A percentile compares a stretch with the other conserved stretches of the same genome.
Conservation (phyloP, 2,113 vertebrate species). For the Gasterosteus aculeatus region DNA sequence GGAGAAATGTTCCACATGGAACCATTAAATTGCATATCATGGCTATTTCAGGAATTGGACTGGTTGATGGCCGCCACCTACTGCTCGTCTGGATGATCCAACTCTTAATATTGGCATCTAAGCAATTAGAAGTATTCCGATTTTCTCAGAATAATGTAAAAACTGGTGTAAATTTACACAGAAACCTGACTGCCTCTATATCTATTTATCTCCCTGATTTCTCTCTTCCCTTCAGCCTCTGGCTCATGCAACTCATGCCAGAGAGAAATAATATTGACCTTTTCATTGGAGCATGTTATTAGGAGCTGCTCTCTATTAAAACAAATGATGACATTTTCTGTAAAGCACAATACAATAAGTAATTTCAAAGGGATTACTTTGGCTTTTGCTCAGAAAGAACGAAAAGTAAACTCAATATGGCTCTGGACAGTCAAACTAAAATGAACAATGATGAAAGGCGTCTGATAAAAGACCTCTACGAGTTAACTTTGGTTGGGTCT, state of each 20-base stretch:
- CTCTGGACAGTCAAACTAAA: conserved; percentile 51
- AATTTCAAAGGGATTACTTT: conserved; percentile 72
- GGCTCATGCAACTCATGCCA: conserved; percentile 58
- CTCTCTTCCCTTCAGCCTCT: conserved; percentile 31
- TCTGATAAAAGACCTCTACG: no score
- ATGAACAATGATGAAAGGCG: conserved; percentile 61
- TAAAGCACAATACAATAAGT: conserved; percentile 74
- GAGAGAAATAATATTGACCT: conserved; percentile 78
- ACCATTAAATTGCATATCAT: background rate
- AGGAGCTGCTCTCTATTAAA: conserved; percentile 73
- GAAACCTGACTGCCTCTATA: background rate
- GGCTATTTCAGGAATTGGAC: background rate
- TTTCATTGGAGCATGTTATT: conserved; percentile 75
- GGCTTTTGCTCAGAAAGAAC: conserved; percentile 31
- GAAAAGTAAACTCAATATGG: conserved; percentile 47
- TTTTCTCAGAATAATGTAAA: background rate
- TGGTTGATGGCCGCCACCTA: background rate
- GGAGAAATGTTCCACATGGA: no score
- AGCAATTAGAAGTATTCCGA: background rate
- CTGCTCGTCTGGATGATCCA: background rate
- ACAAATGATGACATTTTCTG: conserved; percentile 78
- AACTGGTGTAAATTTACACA: background rate
- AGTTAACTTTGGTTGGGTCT: no score
- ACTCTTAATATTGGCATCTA: background rate
- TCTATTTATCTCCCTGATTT: conserved; percentile 14